These are phyloP conservation scores for Microtus obscurus DNA, from an alignment of 2,797 vertebrate genomes.

Conservation along the genomic window DNA sequence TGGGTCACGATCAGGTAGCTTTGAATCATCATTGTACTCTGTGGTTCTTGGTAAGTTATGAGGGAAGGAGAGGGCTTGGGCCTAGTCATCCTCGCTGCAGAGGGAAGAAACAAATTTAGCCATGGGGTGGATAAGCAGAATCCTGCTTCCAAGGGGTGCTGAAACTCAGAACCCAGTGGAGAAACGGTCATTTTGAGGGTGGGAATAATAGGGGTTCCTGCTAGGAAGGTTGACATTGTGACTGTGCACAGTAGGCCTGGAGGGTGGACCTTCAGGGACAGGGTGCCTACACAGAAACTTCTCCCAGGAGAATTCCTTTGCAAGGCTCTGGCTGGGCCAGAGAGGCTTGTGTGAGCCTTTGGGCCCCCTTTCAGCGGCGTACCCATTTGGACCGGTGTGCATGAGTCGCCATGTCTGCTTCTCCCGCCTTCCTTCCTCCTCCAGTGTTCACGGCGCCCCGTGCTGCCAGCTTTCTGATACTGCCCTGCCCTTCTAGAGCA, in stretches of 20 bases:
- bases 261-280: background rate
- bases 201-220: background rate
- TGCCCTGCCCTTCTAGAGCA: background rate
- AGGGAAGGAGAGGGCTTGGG: background rate
- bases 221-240: background rate
- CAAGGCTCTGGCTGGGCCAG: background rate
- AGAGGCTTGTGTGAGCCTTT: background rate
- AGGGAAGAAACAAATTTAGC: background rate
- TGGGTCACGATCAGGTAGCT: background rate
- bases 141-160: background rate
- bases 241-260: background rate
- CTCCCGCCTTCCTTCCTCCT: background rate
- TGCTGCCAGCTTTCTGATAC: background rate
- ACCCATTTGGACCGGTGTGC: background rate
- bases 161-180: background rate
- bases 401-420: background rate
- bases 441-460: rapidly evolving
- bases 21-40: background rate
- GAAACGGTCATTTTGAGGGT: background rate
- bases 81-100: background rate
- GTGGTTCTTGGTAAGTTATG: background rate
- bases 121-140: background rate
- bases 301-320: background rate
- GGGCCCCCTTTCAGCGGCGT: background rate
- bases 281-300: background rate